Evolutionary conservation across 2,888 invertebrate species (phyloP).

Genomic region (Mellilla xanthometata): DNA sequence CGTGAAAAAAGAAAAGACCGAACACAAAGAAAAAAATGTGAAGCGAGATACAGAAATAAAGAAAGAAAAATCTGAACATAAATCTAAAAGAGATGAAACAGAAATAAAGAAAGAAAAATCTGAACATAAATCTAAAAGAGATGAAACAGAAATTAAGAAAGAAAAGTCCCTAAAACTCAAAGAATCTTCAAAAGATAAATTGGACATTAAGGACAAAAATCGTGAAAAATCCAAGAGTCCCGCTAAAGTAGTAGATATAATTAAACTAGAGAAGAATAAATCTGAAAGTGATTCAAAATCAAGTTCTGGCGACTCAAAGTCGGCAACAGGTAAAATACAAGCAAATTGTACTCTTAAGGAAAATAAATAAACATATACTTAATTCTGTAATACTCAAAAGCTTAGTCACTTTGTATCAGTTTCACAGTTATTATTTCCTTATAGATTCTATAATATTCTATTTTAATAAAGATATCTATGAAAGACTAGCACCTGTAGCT

Average conservation of each 20-base stretch:
- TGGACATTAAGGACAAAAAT: conserved; percentile 27
- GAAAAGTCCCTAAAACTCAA: conserved; percentile 20
- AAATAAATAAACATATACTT: too few relatives aligned
- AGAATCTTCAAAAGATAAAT: conserved; percentile 23
- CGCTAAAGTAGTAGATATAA: conserved; percentile 31
- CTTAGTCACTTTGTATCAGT: too few relatives aligned
- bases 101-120: conserved; percentile 22
- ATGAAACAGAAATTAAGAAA: conserved; percentile 27
- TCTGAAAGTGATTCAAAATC: conserved; percentile 27
- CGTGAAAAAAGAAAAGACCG: conserved; percentile 31
- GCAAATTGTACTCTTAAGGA: too few relatives aligned
- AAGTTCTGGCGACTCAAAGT: conserved; percentile 19
- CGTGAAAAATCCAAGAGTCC: conserved; percentile 34
- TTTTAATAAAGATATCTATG: too few relatives aligned
- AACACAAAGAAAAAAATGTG: conserved; percentile 4
- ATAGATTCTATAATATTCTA: too few relatives aligned
- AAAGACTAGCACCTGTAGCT: too few relatives aligned
- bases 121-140: conserved; percentile 28
- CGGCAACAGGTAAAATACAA: conserved; percentile 13
- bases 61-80: conserved; percentile 26
- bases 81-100: conserved; percentile 6
- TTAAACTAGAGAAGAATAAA: conserved; percentile 28
- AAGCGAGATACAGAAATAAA: not conserved
- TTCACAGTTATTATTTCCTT: too few relatives aligned
- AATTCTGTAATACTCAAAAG: too few relatives aligned